phyloP scores from a whole-genome alignment of 2,888 invertebrate species.

The Hypselothyrea guttata region DNA sequence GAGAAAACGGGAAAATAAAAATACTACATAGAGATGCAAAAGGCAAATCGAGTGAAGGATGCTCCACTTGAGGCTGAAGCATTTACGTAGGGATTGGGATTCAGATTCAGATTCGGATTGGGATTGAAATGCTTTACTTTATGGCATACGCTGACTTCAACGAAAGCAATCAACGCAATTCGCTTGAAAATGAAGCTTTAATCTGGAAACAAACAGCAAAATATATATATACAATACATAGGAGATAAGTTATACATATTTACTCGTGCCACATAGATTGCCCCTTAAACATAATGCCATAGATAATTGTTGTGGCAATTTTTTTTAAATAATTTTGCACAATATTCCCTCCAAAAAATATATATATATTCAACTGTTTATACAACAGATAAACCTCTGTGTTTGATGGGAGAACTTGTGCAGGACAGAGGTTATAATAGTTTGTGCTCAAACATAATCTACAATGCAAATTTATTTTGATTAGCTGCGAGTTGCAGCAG shows the following conservation, averaged over 20 bases:
- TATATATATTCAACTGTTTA: not conserved
- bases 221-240: constrained; percentile 12
- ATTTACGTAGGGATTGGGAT: no score
- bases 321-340: constrained; percentile 29
- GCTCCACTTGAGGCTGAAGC: constrained; percentile 21
- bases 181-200: constrained; percentile 25
- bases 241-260: constrained; percentile 25
- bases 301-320: constrained; percentile 13
- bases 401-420: not conserved
- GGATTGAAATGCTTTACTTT: no score
- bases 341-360: not conserved
- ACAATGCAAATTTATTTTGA: no score
- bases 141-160: not conserved
- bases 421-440: not conserved
- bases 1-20: no score
- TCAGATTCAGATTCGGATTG: no score
- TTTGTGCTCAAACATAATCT: no score
- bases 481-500: constrained; percentile 2
- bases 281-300: not conserved
- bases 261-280: constrained; percentile 6
- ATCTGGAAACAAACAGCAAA: constrained; percentile 23
- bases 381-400: not conserved
- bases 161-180: constrained; percentile 1
- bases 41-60: constrained; percentile 38
- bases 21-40: no score